Base-by-base conservation (phyloP, 2,888 invertebrate species). In the Synanthedon andrenaeformis region DNA sequence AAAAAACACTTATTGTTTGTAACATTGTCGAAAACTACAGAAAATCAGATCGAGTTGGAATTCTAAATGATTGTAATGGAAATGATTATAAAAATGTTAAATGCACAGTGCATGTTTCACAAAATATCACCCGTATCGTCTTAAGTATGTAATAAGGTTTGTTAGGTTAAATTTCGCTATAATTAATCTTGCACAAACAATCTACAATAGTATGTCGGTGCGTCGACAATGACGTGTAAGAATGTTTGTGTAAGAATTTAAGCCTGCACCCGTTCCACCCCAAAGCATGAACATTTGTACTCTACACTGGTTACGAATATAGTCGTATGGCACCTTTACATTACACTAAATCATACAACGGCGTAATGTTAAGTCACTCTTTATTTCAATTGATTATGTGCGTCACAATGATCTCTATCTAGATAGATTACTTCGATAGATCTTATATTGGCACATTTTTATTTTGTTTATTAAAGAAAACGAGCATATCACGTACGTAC, bases 181-280 rank as follows among this genome's bases (percentile, higher is more conserved):
- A 56, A 64, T 69, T 56, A 58, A 59, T 76, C 75, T 76, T 72
- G 67, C 75, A 73, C 73, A 75, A 82, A 79, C 71, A 62, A 63
- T 59, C 49, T 41, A 28, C 48, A 13, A 42, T 12, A 41, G 28
- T 17, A 14, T 14, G 14, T 35, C 35, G 10, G 35, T 19, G 10
- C 17, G 17, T 49, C 10, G 17, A 19, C 49, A 49, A 49, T 14
- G 12, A 49, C 12, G 6, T 35, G 75, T 80, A n/a, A n/a, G n/a
- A n/a, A n/a, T 80, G 75, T 80, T 80, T 76, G 76, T 79, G 79
- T 73, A 76, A 71, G 75, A 74, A 65, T 49, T 6, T 19, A 60
- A 63, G 79, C 81, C 85, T 83, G 85, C 86, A 86, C 85, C 78
- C 80, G 85, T 84, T 79, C 83, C 82, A 79, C 83, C 17, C 78